phyloP scores from a whole-genome alignment of 2,888 invertebrate genomes.

The Andrena marginata region DNA sequence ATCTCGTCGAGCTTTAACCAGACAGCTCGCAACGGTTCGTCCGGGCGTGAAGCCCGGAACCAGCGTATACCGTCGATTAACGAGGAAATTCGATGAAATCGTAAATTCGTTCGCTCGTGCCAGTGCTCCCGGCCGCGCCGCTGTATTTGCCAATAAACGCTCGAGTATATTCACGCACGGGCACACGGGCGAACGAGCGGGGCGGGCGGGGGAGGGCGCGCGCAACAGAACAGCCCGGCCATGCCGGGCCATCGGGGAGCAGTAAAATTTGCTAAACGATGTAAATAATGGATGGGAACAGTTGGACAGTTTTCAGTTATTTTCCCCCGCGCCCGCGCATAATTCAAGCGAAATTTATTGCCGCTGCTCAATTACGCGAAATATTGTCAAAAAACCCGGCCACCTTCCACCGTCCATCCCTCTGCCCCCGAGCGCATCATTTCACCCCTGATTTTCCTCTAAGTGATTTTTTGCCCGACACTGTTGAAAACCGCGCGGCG shows the following conservation, averaged over 20 bases:
- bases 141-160: conserved; percentile 70
- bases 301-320: conserved; percentile 82
- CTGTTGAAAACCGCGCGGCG: neutral
- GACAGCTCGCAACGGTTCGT: conserved; percentile 59
- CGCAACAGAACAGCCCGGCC: conserved; percentile 4
- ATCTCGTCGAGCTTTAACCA: conserved; percentile 61
- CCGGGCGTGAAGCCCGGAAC: conserved; percentile 71
- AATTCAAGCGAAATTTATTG: conserved; percentile 82
- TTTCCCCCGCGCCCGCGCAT: conserved; percentile 77
- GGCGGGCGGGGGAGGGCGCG: neutral
- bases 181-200: conserved; percentile 32
- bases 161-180: conserved; percentile 57
- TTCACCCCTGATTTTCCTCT: neutral
- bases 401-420: neutral
- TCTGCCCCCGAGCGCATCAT: neutral
- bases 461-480: neutral
- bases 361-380: conserved; percentile 82
- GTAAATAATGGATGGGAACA: conserved; percentile 82
- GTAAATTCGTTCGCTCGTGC: conserved; percentile 76
- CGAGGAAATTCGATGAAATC: conserved; percentile 81
- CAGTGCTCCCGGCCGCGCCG: conserved; percentile 37
- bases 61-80: conserved; percentile 76
- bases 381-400: conserved; percentile 78
- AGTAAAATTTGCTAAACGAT: conserved; percentile 83
- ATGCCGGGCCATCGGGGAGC: conserved; percentile 68